These are phyloP conservation scores for Zelleria hepariella DNA, from an alignment of 2,888 invertebrate genomes.

Conservation along the genomic window DNA sequence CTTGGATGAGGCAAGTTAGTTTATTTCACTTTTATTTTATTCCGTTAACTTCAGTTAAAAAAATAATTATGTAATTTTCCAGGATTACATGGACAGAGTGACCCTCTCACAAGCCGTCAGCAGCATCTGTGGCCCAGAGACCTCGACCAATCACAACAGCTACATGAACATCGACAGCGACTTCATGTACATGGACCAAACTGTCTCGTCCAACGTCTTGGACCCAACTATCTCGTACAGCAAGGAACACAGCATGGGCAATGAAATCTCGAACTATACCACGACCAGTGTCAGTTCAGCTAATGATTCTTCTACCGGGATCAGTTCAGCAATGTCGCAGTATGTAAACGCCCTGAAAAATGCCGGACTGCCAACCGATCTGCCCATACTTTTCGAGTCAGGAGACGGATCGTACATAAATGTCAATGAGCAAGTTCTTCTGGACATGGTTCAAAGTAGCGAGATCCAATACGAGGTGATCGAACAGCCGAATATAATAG, in stretches of 20 bases:
- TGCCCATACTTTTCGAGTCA: constrained; percentile 75
- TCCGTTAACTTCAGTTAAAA: too few relatives aligned
- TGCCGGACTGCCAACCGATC: constrained; percentile 57
- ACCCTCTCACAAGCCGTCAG: constrained; percentile 59
- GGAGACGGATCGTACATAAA: constrained; percentile 76
- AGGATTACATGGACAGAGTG: constrained; percentile 64
- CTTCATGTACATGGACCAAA: constrained; percentile 57
- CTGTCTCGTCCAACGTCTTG: constrained; percentile 42
- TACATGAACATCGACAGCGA: constrained; percentile 57
- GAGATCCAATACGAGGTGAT: constrained; percentile 68
- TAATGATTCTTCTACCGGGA: constrained; percentile 30
- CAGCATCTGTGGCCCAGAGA: constrained; percentile 57
- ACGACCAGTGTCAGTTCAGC: constrained; percentile 33
- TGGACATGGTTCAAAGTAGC: constrained; percentile 67
- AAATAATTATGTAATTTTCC: constrained; percentile 6
- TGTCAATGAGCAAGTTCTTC: constrained; percentile 75
- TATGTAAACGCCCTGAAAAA: constrained; percentile 63
- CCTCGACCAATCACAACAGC: constrained; percentile 27
- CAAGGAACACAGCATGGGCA: constrained; percentile 41
- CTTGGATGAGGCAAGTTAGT: too few relatives aligned
- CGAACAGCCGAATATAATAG: constrained; percentile 66
- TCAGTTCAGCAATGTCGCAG: constrained; percentile 59
- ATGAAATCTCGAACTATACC: constrained; percentile 41
- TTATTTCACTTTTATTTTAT: too few relatives aligned
- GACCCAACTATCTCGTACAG: constrained; percentile 41